Evolutionary conservation across 1,140 invertebrate genomes (phyloP), one percentile per base, ranked within the genome.

Genomic region (Uloborus diversus): DNA sequence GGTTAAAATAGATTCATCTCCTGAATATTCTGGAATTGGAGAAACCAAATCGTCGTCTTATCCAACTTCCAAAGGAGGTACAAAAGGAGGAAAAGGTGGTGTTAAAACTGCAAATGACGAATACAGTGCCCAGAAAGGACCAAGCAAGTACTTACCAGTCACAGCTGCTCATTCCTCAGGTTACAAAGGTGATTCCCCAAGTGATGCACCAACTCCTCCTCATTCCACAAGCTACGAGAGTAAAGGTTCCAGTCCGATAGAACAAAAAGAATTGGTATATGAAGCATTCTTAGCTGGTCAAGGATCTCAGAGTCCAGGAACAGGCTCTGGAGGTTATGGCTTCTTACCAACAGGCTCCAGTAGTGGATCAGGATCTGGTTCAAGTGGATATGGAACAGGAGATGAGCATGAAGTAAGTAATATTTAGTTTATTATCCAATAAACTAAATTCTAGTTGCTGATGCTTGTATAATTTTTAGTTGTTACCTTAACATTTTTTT

Each of bases 271-370:
- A 27, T 28, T 64, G 35, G 3, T 23, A 11, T 75, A 64, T 9
- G 71, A 64, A 27, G 57, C 42, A 13, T 3, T 75, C 28, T n/a
- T 75, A 13, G 59, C 37, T 25, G 61, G 71, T 1, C 59, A 47
- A 28, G 71, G 71, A 53, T 32, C 14, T 11, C 61, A 23, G 33
- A 64, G 42, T n/a, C 37, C 13, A 14, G 71, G 17, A 3, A 2
- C 4, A n/a, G 42, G 14, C n/a, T 75, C 71, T 17, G 7, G 59
- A 25, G 71, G 71, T 64, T 75, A 53, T 35, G 71, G 71, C 17
- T 33, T 23, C 27, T n/a, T 17, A 33, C 57, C 70, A 25, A 51
- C 56, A 49, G 57, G n/a, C 20, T 20, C 9, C 32, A 27, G 23
- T 42, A 51, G 57, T 23, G 30, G n/a, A 17, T 25, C 51, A 7